These are phyloP conservation scores for Leuctra nigra DNA, from an alignment of 2,888 invertebrate species.

Conservation along the genomic window DNA sequence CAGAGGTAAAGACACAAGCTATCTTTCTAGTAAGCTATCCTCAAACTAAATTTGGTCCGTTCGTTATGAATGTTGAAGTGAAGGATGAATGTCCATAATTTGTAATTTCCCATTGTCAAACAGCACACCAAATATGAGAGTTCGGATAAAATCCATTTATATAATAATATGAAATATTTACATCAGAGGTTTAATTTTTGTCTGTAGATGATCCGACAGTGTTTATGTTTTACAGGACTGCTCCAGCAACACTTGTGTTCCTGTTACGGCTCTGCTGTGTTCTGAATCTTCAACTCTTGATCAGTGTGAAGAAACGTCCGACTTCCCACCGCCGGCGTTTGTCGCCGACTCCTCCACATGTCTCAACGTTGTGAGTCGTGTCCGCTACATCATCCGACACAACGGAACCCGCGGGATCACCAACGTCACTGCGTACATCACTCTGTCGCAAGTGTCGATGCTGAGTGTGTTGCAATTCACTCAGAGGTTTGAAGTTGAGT, in stretches of 20 bases:
- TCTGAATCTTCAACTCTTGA: neutral
- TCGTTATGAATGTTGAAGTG: too few species aligned
- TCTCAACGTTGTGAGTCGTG: constrained; percentile 37
- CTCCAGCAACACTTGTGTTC: constrained; percentile 24
- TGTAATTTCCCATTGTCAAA: too few species aligned
- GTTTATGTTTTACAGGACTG: constrained; percentile 24
- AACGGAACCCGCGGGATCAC: constrained; percentile 46
- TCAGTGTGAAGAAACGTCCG: constrained; percentile 3
- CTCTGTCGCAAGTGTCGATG: constrained; percentile 38
- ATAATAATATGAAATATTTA: too few species aligned
- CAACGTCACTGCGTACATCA: constrained; percentile 39
- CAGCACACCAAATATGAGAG: too few species aligned
- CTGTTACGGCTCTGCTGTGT: constrained; percentile 21
- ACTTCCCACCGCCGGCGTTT: constrained; percentile 1
- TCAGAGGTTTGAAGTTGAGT: constrained; percentile 22
- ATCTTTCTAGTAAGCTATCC: too few species aligned
- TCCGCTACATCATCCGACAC: constrained; percentile 41
- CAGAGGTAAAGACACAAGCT: too few species aligned
- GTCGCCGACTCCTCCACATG: constrained; percentile 33
- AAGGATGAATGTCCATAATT: too few species aligned
- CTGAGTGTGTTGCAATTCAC: constrained; percentile 1
- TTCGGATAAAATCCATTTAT: too few species aligned
- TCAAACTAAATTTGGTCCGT: too few species aligned
- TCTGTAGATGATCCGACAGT: too few species aligned
- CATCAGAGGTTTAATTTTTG: too few species aligned